Base-by-base conservation (phyloP, 2,888 invertebrate genomes). In the Drosophila atroscutellata region DNA sequence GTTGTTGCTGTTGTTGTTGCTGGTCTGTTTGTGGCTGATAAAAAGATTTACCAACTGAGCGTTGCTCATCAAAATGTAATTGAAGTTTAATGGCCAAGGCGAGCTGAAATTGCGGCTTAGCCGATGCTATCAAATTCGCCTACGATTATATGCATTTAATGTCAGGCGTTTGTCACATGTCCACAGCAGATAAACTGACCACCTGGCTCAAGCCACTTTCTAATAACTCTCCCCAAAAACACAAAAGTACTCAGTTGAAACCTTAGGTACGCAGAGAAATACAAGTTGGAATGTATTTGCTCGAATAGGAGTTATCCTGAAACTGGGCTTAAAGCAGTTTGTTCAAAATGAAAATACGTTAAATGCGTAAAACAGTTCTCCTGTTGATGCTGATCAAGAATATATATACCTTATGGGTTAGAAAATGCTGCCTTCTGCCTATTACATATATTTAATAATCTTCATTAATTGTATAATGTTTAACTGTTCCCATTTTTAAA, bases 11-110 rank as follows among this genome's bases (percentile, higher is more conserved):
- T 50, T 72, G 36, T 71, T 54, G 89, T 49, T 71, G 34, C 34
- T n/a, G 0, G 63, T 45, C 77, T 75, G 78, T 60, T 71, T 58
- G 64, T 50, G 59, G 70, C 73, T 82, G 85, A 85, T 85, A 85
- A 85, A 85, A 72, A 87, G 90, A 85, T 87, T 88, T 87, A 68
- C 64, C 49, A 64, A 47, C 54, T 61, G 36, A 59, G 36, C 59
- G 39, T 26, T 24, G 34, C 56, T 36, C 67, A 59, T 76, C 59
- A 81, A 81, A 80, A 67, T 57, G 26, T 45, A 69, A 66, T 77
- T 68, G 63, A 50, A 49, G 24, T 54, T 68, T 71, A 56, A 71
- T 57, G 26, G 18, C 64, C 42, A 45, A 24, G 8, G 49, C 26
- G 36, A 28, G 24, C 18, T 28, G 42, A 42, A n/a, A 30, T 30